Percentiles rank a stretch among this genome's conserved stretches.
These are phyloP conservation scores for Brachionus paranguensis DNA, from an alignment of 1,140 invertebrate genomes.

Conservation along the genomic window DNA sequence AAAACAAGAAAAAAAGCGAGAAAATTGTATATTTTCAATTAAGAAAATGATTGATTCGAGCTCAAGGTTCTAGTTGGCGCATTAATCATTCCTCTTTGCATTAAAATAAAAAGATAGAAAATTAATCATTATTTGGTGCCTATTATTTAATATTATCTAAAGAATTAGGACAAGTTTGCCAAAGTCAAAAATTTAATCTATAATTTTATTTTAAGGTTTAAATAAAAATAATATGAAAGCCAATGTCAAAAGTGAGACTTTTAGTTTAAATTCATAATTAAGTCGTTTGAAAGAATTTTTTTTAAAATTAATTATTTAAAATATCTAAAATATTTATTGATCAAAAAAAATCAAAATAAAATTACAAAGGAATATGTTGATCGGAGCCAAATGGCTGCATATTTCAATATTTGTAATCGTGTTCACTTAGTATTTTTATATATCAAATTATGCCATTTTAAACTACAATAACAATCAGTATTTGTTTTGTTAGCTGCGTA, in stretches of 20 bases:
- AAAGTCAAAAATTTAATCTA: background rate
- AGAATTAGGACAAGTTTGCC: background rate
- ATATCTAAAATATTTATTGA: background rate
- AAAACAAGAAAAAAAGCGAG: background rate
- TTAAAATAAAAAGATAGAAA: background rate
- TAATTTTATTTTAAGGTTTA: background rate
- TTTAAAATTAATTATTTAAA: too few relatives aligned
- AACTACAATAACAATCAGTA: conserved; percentile 5
- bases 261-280: too few relatives aligned
- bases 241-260: too few relatives aligned
- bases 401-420: conserved; percentile 13
- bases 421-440: conserved; percentile 25
- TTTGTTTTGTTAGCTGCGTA: background rate
- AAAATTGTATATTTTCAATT: background rate
- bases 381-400: background rate
- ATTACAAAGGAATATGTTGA: background rate
- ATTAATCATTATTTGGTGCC: background rate
- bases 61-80: background rate
- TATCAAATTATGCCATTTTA: conserved; percentile 21
- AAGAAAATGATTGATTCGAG: conserved; percentile 4
- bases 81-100: background rate
- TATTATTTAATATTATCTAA: background rate
- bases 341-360: background rate
- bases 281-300: too few relatives aligned
- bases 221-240: background rate